Evolutionary conservation across 2,797 vertebrate genomes (phyloP), one percentile per base, ranked within the genome.

Genomic region (Glyptemys insculpta): DNA sequence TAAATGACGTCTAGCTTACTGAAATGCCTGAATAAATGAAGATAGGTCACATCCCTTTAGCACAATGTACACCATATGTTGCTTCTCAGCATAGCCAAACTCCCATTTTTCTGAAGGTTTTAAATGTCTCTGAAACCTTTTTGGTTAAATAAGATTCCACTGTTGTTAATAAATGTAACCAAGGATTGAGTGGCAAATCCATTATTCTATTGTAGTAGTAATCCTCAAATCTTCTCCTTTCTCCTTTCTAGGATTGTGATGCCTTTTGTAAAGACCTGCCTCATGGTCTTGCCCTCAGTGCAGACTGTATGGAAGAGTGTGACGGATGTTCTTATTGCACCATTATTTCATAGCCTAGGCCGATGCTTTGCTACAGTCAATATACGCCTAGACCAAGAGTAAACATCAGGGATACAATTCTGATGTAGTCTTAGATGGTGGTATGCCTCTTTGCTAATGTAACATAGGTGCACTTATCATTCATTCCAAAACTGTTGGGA

Each of bases 291-390:
- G 72, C 99, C 99, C 5, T 98, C 99, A 0, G 79, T 99, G 86
- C 98, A 98, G 95, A 97, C 98, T 49, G 92, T 99, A 86, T 99
- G 99, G 99, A 99, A 97, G 95, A 99, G 98, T 78, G 89, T 99
- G 97, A 99, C 97, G 14, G 98, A 99, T 93, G 97, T 96, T 93
- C 98, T 99, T 1, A 2, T 99, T 1, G 95, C 96, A 0, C 99
- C 99, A 0, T 86, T 99, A 88, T 99, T 97, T 96, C 96, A 97
- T 41, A 99, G 99, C 85, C 47, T 98, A 52, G 99, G 99, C 44
- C 98, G 97, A 65, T 97, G 95, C 93, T 98, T 99, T 96, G 98
- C 99, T 41, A 98, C 98, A 49, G 52, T 99, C 90, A 98, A 97
- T 27, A 93, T 99, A 65, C 98, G 95, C 16, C 96, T 98, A 91